Base-by-base conservation (phyloP, 2,797 vertebrate species). In the Loris lydekkerianus region DNA sequence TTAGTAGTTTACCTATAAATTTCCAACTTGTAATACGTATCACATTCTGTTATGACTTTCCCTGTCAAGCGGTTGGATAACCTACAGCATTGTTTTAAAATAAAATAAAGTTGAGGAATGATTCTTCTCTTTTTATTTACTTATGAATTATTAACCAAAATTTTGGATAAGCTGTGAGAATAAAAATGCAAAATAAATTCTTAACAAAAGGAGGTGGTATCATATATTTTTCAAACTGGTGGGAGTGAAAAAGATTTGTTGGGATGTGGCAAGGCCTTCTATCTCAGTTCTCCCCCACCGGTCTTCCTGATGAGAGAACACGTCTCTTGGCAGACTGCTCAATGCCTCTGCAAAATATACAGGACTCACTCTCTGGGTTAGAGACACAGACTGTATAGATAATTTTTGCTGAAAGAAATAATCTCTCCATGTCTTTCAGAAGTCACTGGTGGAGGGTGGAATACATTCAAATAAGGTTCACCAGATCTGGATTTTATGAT, bases 401-500 rank as follows among this genome's bases (percentile, higher is more conserved):
- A 92, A 58, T 89, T 91, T 93, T 94, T 89, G 18, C 43, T 46
- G 63, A 91, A 96, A 75, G 76, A 96, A 89, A 93, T 89, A 92
- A 96, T 92, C 63, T 85, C 85, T 86, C 65, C 40, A 3, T 73
- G 60, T 97, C 69, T 97, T 61, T 86, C 80, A 95, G 89, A 97
- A 97, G 93, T 95, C 91, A 86, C 37, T 67, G 6, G 10, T 86
- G 73, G 72, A 88, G n/a, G 67, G 58, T 53, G 69, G 96, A 98
- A 73, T 56, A 25, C 49, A 88, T 96, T 96, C 97, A 97, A 98
- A 96, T 96, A 87, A 96, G 76, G 70, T 96, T 97, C 97, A 95
- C 40, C 89, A 91, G 94, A 93, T 97, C 70, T 69, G 78, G 56
- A 86, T 96, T 98, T 98, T 95, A 93, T 94, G 95, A 96, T 94